Percentiles rank a stretch among this genome's conserved stretches.
These are phyloP conservation scores for Drosophila chauvacae DNA, from an alignment of 1,140 invertebrate species.

Conservation along the genomic window DNA sequence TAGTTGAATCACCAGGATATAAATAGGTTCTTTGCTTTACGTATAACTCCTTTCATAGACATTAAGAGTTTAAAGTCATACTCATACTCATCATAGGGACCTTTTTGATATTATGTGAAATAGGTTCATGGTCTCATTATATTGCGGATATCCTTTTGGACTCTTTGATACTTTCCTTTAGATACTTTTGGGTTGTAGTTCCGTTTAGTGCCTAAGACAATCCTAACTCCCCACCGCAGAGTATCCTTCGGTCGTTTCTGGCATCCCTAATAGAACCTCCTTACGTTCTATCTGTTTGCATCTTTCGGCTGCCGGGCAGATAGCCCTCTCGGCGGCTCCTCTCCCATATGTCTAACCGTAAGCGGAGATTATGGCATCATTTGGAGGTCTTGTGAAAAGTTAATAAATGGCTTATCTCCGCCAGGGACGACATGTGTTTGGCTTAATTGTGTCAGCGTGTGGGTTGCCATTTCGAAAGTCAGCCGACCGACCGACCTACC, in stretches of 20 bases:
- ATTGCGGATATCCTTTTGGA: background rate
- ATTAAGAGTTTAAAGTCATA: too few relatives aligned
- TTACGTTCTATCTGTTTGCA: conserved; percentile 64
- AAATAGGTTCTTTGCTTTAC: background rate
- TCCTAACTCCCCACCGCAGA: conserved; percentile 1
- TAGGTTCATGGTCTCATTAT: too few relatives aligned
- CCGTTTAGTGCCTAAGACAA: too few relatives aligned
- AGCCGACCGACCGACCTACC: conserved; percentile 7
- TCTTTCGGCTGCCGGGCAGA: conserved; percentile 45
- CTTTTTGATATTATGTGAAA: too few relatives aligned
- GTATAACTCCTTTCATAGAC: too few relatives aligned
- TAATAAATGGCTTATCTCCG: conserved; percentile 81
- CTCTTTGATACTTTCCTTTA: too few relatives aligned
- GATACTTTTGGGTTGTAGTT: background rate
- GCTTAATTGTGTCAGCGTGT: conserved; percentile 83
- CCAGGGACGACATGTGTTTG: conserved; percentile 73
- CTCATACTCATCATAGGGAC: too few relatives aligned
- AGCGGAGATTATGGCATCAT: conserved; percentile 82
- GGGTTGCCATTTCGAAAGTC: conserved; percentile 75
- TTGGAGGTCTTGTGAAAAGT: conserved; percentile 78
- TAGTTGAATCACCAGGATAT: background rate
- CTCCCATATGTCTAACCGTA: conserved; percentile 76
- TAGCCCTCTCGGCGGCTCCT: conserved; percentile 45
- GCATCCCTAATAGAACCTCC: conserved; percentile 3
- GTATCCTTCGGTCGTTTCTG: conserved; percentile 22